Base-by-base conservation (phyloP, 2,113 vertebrate genomes). In the Pelecanus crispus region DNA sequence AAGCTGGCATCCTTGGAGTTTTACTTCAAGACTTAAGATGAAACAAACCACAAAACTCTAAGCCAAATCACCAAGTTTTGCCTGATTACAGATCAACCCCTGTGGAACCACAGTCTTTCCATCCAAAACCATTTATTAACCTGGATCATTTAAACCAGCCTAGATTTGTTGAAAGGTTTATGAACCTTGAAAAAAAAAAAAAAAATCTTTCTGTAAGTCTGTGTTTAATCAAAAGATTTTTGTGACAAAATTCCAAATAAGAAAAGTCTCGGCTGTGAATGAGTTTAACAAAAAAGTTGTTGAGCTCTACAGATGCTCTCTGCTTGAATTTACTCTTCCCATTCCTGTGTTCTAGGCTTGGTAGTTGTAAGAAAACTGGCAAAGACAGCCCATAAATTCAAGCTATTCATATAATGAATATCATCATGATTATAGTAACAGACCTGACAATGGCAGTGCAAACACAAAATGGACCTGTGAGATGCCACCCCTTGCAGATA, bases 21-120 rank as follows among this genome's bases (percentile, higher is more conserved):
- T 96, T 83, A 38, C 53, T 96, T 90, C 55, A 81, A 92, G 49
- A 73, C 38, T 95, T 91, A 58, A 67, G 40, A 92, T 83, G 70
- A 92, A 97, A 86, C 34, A 86, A 96, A 92, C 40, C 58, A 77
- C 2, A 6, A 80, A 84, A 80, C 20, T 65, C 38, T 79, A 93
- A 86, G 56, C 36, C 66, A 95, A 95, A 91, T 87, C 53, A 71
- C 65, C 59, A 74, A 31, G 40, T 77, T 95, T 93, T 91, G 56
- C 84, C 40, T 75, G 25, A 59, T 88, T 93, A 85, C 25, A 83
- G 58, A 86, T 88, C 34, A 90, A 50, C 22, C 47, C n/a, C 63
- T 86, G 36, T 56, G 79, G 86, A 96, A 94, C 75, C 81, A 85
- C 75, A 89, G 13, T 32, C 22, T 87, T 93, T 72, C 62, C 18